Conservation (phyloP, 1,140 invertebrate genomes). For the Adoxophyes honmai region DNA sequence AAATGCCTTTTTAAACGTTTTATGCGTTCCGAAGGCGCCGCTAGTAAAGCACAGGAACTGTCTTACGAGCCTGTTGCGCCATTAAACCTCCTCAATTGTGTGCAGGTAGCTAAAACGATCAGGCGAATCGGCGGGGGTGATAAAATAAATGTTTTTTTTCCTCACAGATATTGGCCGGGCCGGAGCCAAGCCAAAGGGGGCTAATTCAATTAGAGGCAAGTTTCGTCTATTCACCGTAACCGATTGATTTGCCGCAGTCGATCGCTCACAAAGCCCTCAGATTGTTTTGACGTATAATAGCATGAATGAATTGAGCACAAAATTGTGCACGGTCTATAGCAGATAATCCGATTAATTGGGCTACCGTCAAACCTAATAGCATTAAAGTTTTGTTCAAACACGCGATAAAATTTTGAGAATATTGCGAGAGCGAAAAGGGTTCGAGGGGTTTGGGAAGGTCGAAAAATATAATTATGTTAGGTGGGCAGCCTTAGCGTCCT, state of each 20-base stretch:
- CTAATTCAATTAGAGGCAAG: slow-evolving; percentile 3
- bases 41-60: too few species aligned
- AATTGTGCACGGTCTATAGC: background rate
- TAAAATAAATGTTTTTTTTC: background rate
- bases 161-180: background rate
- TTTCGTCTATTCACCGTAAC: background rate
- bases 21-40: too few species aligned
- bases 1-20: too few species aligned
- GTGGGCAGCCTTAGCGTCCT: too few species aligned
- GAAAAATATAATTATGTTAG: background rate
- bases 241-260: background rate
- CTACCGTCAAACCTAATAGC: background rate
- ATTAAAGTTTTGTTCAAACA: background rate
- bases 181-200: background rate
- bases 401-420: background rate
- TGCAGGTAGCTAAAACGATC: too few species aligned
- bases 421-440: background rate
- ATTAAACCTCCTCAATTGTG: too few species aligned
- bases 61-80: too few species aligned
- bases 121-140: background rate
- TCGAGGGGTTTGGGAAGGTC: background rate
- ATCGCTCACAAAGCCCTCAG: background rate
- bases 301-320: background rate
- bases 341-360: background rate
- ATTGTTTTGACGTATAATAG: background rate